Conservation (phyloP, 2,113 vertebrate genomes). For the Cathartes aura region DNA sequence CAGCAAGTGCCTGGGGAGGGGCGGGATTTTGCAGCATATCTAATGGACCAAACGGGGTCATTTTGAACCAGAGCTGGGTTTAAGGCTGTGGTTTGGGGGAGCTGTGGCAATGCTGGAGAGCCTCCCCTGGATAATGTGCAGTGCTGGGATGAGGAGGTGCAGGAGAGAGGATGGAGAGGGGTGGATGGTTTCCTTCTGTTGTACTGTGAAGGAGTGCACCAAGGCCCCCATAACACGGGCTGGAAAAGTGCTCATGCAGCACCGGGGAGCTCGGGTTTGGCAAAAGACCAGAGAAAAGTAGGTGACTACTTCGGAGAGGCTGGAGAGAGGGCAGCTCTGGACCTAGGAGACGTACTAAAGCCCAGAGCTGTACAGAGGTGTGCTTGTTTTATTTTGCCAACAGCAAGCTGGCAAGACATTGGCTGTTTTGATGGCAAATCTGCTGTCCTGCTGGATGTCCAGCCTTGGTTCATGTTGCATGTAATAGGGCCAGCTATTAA, state of each 20-base stretch:
- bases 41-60: background rate
- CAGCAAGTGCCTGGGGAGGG: background rate
- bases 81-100: background rate
- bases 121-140: background rate
- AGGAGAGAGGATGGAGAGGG: background rate
- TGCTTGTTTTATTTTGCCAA: background rate
- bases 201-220: background rate
- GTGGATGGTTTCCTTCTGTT: background rate
- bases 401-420: background rate
- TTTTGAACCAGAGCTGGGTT: background rate
- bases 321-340: background rate
- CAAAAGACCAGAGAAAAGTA: background rate
- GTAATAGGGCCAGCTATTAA: background rate
- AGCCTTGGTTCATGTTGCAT: fast-evolving
- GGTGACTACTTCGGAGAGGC: background rate
- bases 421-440: background rate
- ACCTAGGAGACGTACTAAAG: background rate
- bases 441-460: background rate
- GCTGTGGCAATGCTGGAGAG: background rate
- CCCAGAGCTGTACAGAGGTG: background rate
- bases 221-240: fast-evolving
- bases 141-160: background rate
- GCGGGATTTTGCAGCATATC: background rate
- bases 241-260: background rate
- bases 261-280: background rate